These are phyloP conservation scores for Phyllotreta striolata DNA, from an alignment of 2,888 invertebrate genomes.

Conservation along the genomic window DNA sequence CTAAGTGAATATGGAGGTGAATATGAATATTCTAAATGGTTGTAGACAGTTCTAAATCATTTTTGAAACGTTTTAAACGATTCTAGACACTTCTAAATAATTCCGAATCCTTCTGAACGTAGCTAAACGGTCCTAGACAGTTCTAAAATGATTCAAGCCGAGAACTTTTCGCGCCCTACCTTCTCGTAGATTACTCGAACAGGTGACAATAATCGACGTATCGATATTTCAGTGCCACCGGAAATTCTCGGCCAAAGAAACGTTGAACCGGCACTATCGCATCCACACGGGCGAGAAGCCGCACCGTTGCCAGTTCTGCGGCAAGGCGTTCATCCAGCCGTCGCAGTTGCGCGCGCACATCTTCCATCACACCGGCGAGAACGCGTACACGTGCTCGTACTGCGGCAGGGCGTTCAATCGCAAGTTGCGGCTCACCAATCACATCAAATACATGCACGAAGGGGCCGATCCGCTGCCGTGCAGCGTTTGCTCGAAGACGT, in stretches of 20 bases:
- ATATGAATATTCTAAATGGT: too few relatives aligned
- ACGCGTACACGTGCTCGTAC: constrained; percentile 70
- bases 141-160: too few relatives aligned
- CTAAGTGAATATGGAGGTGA: too few relatives aligned
- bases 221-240: constrained; percentile 70
- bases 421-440: constrained; percentile 62
- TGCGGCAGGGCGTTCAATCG: constrained; percentile 64
- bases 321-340: constrained; percentile 82
- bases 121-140: too few relatives aligned
- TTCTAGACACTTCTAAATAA: too few relatives aligned
- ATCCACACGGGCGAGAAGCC: constrained; percentile 68
- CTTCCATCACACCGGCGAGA: constrained; percentile 77
- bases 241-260: constrained; percentile 83
- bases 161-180: too few relatives aligned
- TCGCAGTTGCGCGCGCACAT: constrained; percentile 81
- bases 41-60: too few relatives aligned
- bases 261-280: constrained; percentile 62
- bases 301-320: constrained; percentile 72
- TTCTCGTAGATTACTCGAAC: too few relatives aligned
- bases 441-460: constrained; percentile 68
- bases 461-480: constrained; percentile 69
- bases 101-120: too few relatives aligned
- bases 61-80: too few relatives aligned
- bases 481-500: constrained; percentile 65
- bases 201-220: too few relatives aligned